phyloP scores from a whole-genome alignment of 2,113 vertebrate species.

The Stigmatopora nigra region DNA sequence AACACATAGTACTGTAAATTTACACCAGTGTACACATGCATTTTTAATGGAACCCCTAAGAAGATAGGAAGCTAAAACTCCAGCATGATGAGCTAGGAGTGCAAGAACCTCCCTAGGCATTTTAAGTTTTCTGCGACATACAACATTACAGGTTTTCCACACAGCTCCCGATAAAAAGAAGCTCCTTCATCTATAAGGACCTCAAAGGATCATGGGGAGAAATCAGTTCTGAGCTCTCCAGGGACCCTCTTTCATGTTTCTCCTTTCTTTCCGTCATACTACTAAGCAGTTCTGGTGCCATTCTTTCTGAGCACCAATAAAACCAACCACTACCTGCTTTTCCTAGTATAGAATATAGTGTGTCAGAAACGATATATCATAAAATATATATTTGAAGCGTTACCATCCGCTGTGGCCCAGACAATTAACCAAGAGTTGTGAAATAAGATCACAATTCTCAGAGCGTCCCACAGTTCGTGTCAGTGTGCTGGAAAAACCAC shows the following conservation, averaged over 20 bases:
- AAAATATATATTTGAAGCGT: background rate
- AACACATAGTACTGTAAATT: conserved; percentile 19
- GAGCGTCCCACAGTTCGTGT: background rate
- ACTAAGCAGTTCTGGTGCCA: background rate
- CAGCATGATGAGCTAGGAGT: conserved; percentile 21
- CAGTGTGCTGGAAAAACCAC: background rate
- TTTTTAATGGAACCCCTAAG: conserved; percentile 26
- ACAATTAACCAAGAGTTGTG: background rate
- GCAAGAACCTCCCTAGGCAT: conserved; percentile 6
- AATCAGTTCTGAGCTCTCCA: conserved; percentile 4
- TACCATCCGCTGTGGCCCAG: background rate
- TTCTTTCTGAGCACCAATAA: background rate
- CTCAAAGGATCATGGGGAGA: conserved; percentile 3
- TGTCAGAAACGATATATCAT: background rate
- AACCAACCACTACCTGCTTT: background rate
- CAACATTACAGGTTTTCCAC: background rate
- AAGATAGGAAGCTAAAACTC: conserved; percentile 26
- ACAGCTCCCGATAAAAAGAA: background rate
- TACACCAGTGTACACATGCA: conserved; percentile 13
- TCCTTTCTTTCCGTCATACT: background rate
- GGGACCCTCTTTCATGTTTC: conserved; percentile 2
- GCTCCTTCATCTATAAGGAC: background rate
- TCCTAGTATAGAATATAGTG: background rate
- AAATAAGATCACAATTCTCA: background rate
- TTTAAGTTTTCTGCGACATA: conserved; percentile 8